A percentile compares a stretch with the other conserved stretches of the same genome.
phyloP scores from a whole-genome alignment of 1,140 invertebrate genomes.

The Macrocentrus cingulum region DNA sequence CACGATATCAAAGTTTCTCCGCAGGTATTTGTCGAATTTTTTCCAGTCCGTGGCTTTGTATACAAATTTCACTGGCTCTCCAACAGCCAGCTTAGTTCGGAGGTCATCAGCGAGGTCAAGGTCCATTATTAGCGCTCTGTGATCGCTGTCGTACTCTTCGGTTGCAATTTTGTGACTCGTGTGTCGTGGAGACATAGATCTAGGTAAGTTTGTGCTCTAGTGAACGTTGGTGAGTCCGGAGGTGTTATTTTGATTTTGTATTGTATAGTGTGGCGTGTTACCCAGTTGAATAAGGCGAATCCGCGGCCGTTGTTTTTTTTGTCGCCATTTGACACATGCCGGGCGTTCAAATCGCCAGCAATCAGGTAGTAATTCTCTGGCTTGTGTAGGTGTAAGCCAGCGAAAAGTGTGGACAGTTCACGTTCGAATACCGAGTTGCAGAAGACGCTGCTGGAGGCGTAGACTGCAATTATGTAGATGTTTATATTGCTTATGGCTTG shows the following conservation, averaged over 20 bases:
- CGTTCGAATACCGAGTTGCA: not conserved
- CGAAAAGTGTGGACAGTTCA: not conserved
- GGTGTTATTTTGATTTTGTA: not conserved
- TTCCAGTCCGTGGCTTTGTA: slow-evolving; percentile 4
- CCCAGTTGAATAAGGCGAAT: not conserved
- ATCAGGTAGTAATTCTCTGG: slow-evolving; percentile 7
- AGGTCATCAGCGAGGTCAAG: not conserved
- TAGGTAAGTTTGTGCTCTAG: not conserved
- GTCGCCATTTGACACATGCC: slow-evolving; percentile 5
- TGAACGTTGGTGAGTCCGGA: not conserved
- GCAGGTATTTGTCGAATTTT: not conserved
- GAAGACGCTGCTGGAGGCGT: not conserved
- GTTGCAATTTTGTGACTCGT: slow-evolving; percentile 12
- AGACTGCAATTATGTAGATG: not conserved
- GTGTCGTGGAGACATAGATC: not conserved
- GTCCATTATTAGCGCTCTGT: slow-evolving; percentile 1
- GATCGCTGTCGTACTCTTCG: slow-evolving; percentile 19
- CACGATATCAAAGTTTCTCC: not conserved
- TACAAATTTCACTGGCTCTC: not conserved
- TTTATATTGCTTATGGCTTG: not conserved
- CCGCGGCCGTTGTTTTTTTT: slow-evolving; percentile 1
- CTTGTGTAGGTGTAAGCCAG: not conserved
- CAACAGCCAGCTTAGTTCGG: not conserved
- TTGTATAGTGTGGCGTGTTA: not conserved
- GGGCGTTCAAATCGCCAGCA: slow-evolving; percentile 16